Conservation (phyloP, 2,888 invertebrate species). For the Stenurella melanura region DNA sequence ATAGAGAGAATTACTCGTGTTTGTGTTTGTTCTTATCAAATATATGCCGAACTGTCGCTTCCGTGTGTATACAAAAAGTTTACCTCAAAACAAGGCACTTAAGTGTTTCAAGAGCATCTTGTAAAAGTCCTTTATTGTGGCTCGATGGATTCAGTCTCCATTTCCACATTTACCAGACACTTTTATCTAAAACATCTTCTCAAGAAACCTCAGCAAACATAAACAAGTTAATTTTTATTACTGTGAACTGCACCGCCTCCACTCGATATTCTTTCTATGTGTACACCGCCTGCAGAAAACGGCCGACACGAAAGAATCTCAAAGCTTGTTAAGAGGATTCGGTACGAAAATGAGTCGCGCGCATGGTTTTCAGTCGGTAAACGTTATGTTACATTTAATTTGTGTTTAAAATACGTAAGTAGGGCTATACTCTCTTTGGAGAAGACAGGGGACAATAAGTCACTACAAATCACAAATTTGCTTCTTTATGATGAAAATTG, state of each 20-base stretch:
- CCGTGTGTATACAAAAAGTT: background rate
- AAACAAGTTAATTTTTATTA: conserved; percentile 29
- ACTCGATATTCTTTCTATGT: conserved; percentile 15
- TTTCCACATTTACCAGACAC: conserved; percentile 3
- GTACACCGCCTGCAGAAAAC: conserved; percentile 20
- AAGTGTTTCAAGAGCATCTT: background rate
- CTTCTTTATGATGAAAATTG: too few relatives aligned
- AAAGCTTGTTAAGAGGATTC: conserved; percentile 2
- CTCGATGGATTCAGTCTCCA: background rate
- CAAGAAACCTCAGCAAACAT: conserved; percentile 11
- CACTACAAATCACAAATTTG: too few relatives aligned
- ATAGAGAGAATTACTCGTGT: too few relatives aligned
- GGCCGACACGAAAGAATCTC: conserved; percentile 13
- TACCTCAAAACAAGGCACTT: background rate
- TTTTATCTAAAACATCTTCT: conserved; percentile 26
- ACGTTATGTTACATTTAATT: too few relatives aligned
- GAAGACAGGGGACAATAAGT: too few relatives aligned
- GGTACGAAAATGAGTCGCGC: background rate
- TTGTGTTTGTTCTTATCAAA: background rate
- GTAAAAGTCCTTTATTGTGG: background rate
- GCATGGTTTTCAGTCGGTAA: background rate
- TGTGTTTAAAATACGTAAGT: too few relatives aligned
- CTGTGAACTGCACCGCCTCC: conserved; percentile 22
- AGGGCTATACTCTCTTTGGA: too few relatives aligned
- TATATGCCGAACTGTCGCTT: background rate